Evolutionary conservation across 2,888 invertebrate genomes (phyloP).

Genomic region (Stenotaenia linearis): DNA sequence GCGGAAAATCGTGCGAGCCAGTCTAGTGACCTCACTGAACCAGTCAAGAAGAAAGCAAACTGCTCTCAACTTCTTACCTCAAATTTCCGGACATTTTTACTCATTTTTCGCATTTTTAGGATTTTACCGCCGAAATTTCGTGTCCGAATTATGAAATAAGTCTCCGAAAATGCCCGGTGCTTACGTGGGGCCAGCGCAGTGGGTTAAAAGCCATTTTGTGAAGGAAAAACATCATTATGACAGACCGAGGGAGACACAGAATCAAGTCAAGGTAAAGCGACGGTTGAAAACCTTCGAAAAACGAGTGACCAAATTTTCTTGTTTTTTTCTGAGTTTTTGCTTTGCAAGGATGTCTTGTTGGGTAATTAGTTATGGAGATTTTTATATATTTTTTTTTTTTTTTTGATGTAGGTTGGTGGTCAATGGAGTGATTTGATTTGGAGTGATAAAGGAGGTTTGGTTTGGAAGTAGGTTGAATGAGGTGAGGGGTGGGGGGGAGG

Average conservation of each 20-base stretch:
- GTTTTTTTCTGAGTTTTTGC: not conserved
- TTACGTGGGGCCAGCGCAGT: not conserved
- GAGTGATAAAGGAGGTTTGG: not conserved
- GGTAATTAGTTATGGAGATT: not conserved
- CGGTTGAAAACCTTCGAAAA: not conserved
- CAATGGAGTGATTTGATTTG: not conserved
- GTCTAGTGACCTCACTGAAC: not conserved
- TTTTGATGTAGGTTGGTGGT: not conserved
- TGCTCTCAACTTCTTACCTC: not conserved
- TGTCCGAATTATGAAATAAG: not conserved
- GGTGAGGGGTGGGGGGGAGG: not conserved
- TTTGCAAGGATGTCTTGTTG: not conserved
- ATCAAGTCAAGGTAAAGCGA: not conserved
- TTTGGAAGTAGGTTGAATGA: not conserved
- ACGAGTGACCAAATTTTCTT: not conserved
- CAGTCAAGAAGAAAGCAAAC: slow-evolving; percentile 6
- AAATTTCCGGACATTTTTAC: not conserved
- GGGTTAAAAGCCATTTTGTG: not conserved
- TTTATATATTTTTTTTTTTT: not conserved
- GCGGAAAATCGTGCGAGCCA: slow-evolving; percentile 1
- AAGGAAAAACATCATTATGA: not conserved
- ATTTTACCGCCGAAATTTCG: not conserved
- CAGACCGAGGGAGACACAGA: not conserved
- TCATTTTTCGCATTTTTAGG: too few relatives aligned
- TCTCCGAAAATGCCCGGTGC: not conserved